Evolutionary conservation across 2,113 vertebrate species (phyloP), one percentile per base, ranked within the genome.

Genomic region (Phocoena phocoena): DNA sequence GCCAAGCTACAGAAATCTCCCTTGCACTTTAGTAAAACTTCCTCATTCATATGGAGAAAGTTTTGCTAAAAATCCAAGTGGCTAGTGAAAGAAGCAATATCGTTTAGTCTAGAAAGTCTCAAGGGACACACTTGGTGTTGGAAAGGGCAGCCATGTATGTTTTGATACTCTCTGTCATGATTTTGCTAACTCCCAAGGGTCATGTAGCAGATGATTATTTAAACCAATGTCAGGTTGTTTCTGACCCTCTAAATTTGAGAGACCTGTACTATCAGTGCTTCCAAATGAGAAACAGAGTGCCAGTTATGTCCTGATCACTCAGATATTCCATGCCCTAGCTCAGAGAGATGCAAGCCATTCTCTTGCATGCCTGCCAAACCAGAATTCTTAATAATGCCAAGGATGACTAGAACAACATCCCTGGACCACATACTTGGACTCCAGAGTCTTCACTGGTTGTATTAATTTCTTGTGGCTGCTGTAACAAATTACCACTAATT

Each of bases 381-480:
- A 76, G 33, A 77, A 77, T 60, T 65, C 80, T 95, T 82, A 81
- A 41, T 68, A 83, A 80, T 58, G n/a, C 50, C 28, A 23, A 8
- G 21, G 12, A 55, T 70, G 76, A 89, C 62, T 55, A 74, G 47
- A 55, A 25, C 10, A 77, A 33, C 8, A 73, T 87, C 28, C 21
- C 41, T 95, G 47, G 17, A 76, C 58, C 47, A 67, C 41, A 63
- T 77, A 14, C 23, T 20, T 4, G 20, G 33, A 33, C 47, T 33
- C 60, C 8, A 89, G 65, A 88, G 31, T n/a, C 58, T 95, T 95
- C 47, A 62, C 25, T 90, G 68, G 23, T 31, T 88, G 6, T 83
- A 28, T 97, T 93, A 67, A 83, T 74, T 96, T 83, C 79, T 50
- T 79, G 28, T 96, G 41, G 18, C 38, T 95, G 25, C n/a, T 62